Conservation (phyloP, 2,113 vertebrate species). For the Cyanoderma ruficeps region DNA sequence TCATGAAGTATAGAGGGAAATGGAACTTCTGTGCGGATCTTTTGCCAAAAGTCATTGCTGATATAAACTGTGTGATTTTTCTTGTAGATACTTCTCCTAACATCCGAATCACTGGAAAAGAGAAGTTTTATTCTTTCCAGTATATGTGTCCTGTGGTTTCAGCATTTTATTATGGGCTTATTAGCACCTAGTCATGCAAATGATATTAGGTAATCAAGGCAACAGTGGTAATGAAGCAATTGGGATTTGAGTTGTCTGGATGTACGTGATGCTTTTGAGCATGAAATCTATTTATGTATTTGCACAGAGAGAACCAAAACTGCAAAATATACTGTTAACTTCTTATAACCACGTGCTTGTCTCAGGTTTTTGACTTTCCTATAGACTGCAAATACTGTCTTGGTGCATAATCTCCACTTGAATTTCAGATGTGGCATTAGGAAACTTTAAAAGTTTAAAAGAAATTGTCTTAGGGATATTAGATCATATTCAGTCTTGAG, state of each 20-base stretch:
- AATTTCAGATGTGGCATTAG: background rate
- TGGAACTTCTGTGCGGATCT: background rate
- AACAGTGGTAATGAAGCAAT: slow-evolving; percentile 6
- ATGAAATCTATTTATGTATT: slow-evolving; percentile 39
- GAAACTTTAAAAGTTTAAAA: background rate
- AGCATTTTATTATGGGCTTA: slow-evolving; percentile 5
- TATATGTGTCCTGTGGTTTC: background rate
- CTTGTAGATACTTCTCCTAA: background rate
- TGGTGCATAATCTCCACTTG: background rate
- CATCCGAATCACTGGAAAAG: background rate
- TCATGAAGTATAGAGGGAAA: background rate
- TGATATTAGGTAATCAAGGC: slow-evolving; percentile 48
- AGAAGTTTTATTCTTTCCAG: background rate
- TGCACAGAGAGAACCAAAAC: background rate
- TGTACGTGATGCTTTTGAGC: slow-evolving; percentile 19
- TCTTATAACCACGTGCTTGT: background rate
- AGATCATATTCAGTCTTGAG: background rate
- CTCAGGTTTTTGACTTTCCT: background rate
- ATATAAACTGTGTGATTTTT: background rate
- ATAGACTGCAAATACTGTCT: background rate
- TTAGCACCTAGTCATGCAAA: slow-evolving; percentile 53
- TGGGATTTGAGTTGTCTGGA: background rate
- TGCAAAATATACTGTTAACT: background rate
- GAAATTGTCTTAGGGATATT: background rate
- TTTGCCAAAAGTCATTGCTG: background rate